Base-by-base conservation (phyloP, 2,888 invertebrate species). In the Synanthedon andrenaeformis region DNA sequence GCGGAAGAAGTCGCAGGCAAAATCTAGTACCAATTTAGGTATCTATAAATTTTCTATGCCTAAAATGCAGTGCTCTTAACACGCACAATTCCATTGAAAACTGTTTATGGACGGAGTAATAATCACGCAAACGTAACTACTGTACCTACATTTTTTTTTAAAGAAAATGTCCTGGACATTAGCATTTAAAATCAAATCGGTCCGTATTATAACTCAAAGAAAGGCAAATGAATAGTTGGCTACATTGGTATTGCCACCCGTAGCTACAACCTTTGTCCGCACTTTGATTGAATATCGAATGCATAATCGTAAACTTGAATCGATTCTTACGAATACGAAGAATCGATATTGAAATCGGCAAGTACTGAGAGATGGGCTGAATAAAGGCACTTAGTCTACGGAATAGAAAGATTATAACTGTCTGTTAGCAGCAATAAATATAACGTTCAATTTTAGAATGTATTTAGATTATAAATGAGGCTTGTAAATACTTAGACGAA, bases 221-320 rank as follows among this genome's bases (percentile, higher is more conserved):
- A 45, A n/a, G n/a, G 45, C 45, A 45, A 45, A 45, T 45, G 45
- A 45, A 45, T 45, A n/a, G 45, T 13, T 45, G 45, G 10, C 14
- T 45, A 45, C 45, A 45, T 45, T 45, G 13, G 45, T 14, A 45
- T n/a, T 45, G 45, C 45, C 45, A 45, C 45, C 45, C 45, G 45
- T 45, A 45, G 45, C 45, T 45, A 45, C 14, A 45, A n/a, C 71
- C 69, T 79, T 82, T 81, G 82, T 81, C 68, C 71, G 65, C 59
- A 63, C 60, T 61, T 49, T 76, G 82, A 83, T 81, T 80, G 79
- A 82, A 83, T 79, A 76, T 76, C 72, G 70, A 71, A 78, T 72
- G 72, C 59, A 76, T 73, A 78, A 79, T 84, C 83, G 77, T 83
- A 84, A 84, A 83, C 59, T 69, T 65, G 67, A 70, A 76, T 76